Conservation (phyloP, 1,140 invertebrate genomes). For the Tetragnatha versicolor region DNA sequence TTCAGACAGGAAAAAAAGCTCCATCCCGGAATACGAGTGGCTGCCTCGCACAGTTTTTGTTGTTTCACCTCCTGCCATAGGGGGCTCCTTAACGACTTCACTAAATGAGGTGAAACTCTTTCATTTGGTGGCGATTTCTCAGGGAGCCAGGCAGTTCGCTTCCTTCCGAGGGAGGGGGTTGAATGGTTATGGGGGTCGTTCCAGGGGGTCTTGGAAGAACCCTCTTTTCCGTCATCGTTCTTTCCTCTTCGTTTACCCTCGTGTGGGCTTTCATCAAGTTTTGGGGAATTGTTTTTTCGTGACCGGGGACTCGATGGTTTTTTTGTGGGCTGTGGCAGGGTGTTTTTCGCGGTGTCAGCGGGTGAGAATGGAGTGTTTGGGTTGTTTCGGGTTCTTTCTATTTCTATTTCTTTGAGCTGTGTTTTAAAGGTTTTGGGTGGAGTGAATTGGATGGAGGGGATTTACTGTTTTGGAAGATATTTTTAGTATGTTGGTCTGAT, state of each 20-base stretch:
- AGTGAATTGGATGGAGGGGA: too few species aligned
- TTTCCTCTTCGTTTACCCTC: not conserved
- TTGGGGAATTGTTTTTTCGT: conserved; percentile 43
- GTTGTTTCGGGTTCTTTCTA: too few species aligned
- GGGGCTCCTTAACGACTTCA: conserved; percentile 43
- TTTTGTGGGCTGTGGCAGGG: too few species aligned
- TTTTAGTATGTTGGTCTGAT: too few species aligned
- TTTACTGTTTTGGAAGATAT: too few species aligned
- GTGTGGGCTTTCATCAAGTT: conserved; percentile 43
- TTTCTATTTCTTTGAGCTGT: too few species aligned
- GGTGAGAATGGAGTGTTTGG: too few species aligned
- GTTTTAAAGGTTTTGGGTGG: too few species aligned
- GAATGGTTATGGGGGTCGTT: conserved; percentile 41
- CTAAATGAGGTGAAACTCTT: conserved; percentile 52
- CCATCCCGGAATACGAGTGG: conserved; percentile 11
- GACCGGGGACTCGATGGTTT: conserved; percentile 13
- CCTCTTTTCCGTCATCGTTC: not conserved
- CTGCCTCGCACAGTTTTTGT: conserved; percentile 2
- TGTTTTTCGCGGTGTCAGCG: too few species aligned
- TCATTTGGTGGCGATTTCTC: conserved; percentile 50
- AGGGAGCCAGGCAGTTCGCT: conserved; percentile 5
- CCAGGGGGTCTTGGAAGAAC: conserved; percentile 1
- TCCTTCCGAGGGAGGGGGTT: conserved; percentile 13
- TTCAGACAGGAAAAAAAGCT: conserved; percentile 1
- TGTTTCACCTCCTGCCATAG: not conserved